Percentiles rank a stretch among this genome's conserved stretches.
phyloP scores from a whole-genome alignment of 1,140 invertebrate species.

The Mya arenaria region DNA sequence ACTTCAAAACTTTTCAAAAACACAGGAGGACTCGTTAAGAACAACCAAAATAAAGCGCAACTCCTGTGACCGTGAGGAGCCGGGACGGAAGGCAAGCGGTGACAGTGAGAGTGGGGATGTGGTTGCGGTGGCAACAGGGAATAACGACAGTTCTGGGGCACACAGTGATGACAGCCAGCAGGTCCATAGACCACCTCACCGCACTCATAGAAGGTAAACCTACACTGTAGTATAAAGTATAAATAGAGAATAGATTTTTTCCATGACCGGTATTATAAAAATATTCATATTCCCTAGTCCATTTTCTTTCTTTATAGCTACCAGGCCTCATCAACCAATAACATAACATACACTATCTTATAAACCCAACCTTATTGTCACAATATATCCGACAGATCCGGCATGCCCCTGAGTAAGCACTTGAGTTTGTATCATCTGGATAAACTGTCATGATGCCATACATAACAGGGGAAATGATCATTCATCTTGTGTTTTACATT shows the following conservation, averaged over 20 bases:
- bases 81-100: constrained; percentile 30
- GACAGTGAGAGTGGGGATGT: constrained; percentile 35
- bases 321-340: too few relatives aligned
- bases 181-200: constrained; percentile 11
- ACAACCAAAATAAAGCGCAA: constrained; percentile 59
- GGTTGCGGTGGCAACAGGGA: not conserved
- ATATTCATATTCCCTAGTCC: too few relatives aligned
- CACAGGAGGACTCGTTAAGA: constrained; percentile 53
- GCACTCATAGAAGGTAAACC: constrained; percentile 69
- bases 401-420: constrained; percentile 42
- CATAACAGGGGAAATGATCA: too few relatives aligned
- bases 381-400: too few relatives aligned
- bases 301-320: too few relatives aligned
- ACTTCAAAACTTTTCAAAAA: constrained; percentile 62
- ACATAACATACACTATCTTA: too few relatives aligned
- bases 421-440: constrained; percentile 48
- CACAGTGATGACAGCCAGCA: constrained; percentile 67
- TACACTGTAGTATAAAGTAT: too few relatives aligned
- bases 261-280: too few relatives aligned
- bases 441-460: constrained; percentile 28
- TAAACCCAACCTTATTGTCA: too few relatives aligned
- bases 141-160: constrained; percentile 65
- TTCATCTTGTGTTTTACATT: too few relatives aligned
- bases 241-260: too few relatives aligned
- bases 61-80: constrained; percentile 54